These are phyloP conservation scores for Stenolophus ochropezus DNA, from an alignment of 2,888 invertebrate species.

Conservation along the genomic window DNA sequence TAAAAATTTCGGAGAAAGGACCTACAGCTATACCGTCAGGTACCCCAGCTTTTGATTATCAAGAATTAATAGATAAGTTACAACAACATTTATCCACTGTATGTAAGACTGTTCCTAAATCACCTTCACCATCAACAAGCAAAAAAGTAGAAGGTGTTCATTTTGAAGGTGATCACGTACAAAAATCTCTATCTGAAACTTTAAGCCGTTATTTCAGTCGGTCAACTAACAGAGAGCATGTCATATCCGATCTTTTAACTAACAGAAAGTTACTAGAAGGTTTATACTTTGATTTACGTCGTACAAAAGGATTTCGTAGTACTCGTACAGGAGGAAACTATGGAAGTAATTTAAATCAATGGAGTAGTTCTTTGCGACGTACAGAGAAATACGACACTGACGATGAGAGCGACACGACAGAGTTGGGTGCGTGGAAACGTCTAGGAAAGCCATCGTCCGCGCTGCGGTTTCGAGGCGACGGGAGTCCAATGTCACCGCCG, in stretches of 20 bases:
- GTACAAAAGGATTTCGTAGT: slow-evolving; percentile 78
- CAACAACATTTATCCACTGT: slow-evolving; percentile 75
- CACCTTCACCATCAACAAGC: slow-evolving; percentile 54
- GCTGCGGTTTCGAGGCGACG: slow-evolving; percentile 32
- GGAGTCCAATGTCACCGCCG: slow-evolving; percentile 74
- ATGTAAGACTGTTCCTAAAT: slow-evolving; percentile 62
- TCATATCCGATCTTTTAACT: slow-evolving; percentile 83
- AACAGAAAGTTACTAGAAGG: slow-evolving; percentile 84
- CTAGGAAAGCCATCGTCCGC: slow-evolving; percentile 60
- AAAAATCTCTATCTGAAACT: slow-evolving; percentile 80
- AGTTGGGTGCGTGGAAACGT: slow-evolving; percentile 64
- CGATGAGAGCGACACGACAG: slow-evolving; percentile 64
- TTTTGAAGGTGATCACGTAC: slow-evolving; percentile 75
- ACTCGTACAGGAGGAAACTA: slow-evolving; percentile 63
- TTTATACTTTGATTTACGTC: slow-evolving; percentile 83
- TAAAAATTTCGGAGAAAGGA: slow-evolving; percentile 75
- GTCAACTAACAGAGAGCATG: slow-evolving; percentile 79
- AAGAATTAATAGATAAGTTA: slow-evolving; percentile 79
- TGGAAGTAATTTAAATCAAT: slow-evolving; percentile 64
- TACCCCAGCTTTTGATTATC: slow-evolving; percentile 74
- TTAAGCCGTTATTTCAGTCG: slow-evolving; percentile 81
- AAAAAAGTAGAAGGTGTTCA: slow-evolving; percentile 63
- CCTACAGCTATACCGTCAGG: slow-evolving; percentile 53
- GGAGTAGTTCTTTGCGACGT: slow-evolving; percentile 64
- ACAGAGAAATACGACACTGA: slow-evolving; percentile 65